phyloP scores from a whole-genome alignment of 2,797 vertebrate genomes.

The Sylvia borin region DNA sequence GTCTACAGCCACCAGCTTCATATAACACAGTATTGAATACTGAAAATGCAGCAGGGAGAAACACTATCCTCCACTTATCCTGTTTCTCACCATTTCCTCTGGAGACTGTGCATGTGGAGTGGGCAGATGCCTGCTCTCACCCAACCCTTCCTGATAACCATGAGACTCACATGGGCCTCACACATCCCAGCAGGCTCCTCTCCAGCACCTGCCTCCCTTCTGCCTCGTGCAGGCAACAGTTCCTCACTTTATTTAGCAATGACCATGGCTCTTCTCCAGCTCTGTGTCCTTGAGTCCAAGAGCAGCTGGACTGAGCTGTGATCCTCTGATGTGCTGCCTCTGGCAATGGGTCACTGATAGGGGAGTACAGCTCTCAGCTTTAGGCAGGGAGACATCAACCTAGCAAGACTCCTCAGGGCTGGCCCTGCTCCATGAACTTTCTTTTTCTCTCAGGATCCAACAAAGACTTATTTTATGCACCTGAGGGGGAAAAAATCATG shows the following conservation, averaged over 20 bases:
- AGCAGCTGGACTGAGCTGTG: background rate
- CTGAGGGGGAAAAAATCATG: background rate
- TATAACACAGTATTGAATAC: background rate
- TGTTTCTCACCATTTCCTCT: background rate
- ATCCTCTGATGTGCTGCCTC: accelerated
- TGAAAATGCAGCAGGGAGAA: background rate
- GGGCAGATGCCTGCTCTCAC: background rate
- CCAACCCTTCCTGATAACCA: background rate
- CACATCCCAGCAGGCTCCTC: background rate
- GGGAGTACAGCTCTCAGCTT: background rate
- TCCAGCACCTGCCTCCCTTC: background rate
- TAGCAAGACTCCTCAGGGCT: background rate
- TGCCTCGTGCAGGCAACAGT: accelerated
- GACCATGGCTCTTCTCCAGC: background rate
- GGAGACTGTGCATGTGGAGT: background rate
- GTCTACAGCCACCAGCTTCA: background rate
- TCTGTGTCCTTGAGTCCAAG: background rate
- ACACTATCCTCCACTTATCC: accelerated
- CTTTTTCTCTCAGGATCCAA: background rate
- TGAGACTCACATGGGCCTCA: accelerated
- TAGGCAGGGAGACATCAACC: background rate
- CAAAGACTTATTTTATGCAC: accelerated
- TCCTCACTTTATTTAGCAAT: background rate
- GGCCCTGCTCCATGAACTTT: background rate
- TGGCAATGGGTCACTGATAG: accelerated